Conservation (phyloP, 2,888 invertebrate species). For the Tanypteryx hageni region DNA sequence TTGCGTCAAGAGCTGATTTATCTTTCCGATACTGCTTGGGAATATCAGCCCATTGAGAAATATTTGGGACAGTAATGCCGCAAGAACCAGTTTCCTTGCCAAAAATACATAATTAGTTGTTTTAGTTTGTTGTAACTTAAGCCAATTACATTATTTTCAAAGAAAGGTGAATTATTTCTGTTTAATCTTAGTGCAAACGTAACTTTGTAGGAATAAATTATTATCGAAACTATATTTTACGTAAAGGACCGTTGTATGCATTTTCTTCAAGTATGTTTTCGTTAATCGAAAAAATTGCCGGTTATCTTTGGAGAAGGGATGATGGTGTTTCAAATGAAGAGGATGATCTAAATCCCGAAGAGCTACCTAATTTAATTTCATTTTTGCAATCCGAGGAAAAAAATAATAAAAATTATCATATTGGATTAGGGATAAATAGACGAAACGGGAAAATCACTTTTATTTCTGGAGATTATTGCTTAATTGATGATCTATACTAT, state of each 20-base stretch:
- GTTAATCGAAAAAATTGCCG: background rate
- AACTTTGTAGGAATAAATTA: too few species aligned
- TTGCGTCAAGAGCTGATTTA: slow-evolving; percentile 86
- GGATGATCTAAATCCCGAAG: slow-evolving; percentile 70
- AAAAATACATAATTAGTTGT: too few species aligned
- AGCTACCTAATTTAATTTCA: background rate
- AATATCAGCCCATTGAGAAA: slow-evolving; percentile 84
- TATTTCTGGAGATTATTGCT: slow-evolving; percentile 76
- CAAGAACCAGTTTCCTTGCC: background rate
- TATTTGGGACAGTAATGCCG: slow-evolving; percentile 78
- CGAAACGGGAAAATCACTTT: slow-evolving; percentile 76
- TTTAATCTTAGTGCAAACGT: background rate
- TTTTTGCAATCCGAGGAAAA: slow-evolving; percentile 3
- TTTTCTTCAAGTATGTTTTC: slow-evolving; percentile 26
- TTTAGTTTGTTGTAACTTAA: too few species aligned
- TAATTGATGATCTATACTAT: slow-evolving; percentile 80
- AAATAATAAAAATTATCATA: background rate
- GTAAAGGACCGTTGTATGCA: background rate
- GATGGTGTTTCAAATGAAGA: slow-evolving; percentile 65
- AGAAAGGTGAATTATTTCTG: background rate
- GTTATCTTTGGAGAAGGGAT: slow-evolving; percentile 21
- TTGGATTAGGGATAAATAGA: background rate
- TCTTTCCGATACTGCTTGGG: slow-evolving; percentile 89
- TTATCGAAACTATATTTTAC: too few species aligned
- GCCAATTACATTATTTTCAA: background rate